These are phyloP conservation scores for Drosophila mercatorum DNA, from an alignment of 2,888 invertebrate species.

Conservation along the genomic window DNA sequence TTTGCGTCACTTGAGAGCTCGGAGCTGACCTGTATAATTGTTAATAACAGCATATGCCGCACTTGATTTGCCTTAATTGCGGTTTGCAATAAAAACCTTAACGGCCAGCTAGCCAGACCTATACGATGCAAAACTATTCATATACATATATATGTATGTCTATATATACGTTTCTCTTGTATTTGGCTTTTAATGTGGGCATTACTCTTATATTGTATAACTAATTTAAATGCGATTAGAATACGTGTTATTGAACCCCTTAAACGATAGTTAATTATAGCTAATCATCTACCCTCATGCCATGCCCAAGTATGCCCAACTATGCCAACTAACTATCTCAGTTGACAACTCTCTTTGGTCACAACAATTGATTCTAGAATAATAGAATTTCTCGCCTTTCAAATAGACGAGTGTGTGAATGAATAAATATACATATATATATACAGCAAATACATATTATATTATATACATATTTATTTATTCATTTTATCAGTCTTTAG, in stretches of 20 bases:
- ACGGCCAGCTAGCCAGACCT: slow-evolving; percentile 3
- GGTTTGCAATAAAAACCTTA: slow-evolving; percentile 29
- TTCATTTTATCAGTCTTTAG: slow-evolving; percentile 36
- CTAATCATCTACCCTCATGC: slow-evolving; percentile 24
- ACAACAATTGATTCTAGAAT: slow-evolving; percentile 1
- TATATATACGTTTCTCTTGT: not conserved
- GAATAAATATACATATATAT: not conserved
- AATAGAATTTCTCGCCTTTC: slow-evolving; percentile 14
- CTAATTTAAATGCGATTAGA: slow-evolving; percentile 28
- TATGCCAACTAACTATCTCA: slow-evolving; percentile 3
- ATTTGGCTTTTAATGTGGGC: slow-evolving; percentile 13
- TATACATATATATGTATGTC: not conserved
- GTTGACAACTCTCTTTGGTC: slow-evolving; percentile 17
- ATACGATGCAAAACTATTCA: not conserved
- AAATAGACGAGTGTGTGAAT: not conserved
- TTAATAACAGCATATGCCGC: slow-evolving; percentile 41
- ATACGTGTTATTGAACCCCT: slow-evolving; percentile 51
- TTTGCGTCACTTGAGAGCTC: slow-evolving; percentile 49
- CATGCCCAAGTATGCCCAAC: slow-evolving; percentile 11
- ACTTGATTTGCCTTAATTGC: slow-evolving; percentile 46
- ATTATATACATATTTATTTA: slow-evolving; percentile 4
- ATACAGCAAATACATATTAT: slow-evolving; percentile 1
- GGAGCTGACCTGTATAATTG: slow-evolving; percentile 32
- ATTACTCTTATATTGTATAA: slow-evolving; percentile 1
- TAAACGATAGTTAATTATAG: slow-evolving; percentile 38